Base-by-base conservation (phyloP, 1,140 invertebrate species). In the Ceratina japonica region DNA sequence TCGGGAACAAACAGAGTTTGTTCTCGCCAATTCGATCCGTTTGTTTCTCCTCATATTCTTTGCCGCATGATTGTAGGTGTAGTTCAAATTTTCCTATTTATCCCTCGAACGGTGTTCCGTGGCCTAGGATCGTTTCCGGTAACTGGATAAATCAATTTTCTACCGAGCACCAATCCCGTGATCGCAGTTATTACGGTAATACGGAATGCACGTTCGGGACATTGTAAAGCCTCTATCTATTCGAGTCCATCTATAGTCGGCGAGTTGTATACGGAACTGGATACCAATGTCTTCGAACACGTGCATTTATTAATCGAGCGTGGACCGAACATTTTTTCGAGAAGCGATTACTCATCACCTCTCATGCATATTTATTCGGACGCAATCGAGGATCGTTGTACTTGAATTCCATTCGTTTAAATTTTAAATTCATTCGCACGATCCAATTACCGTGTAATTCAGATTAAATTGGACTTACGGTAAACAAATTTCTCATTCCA, bases 121-220 rank as follows among this genome's bases (percentile, higher is more conserved):
- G 58, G 49, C 2, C 20, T 5, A 10, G 49, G 71, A 79, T 66
- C 70, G n/a, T 80, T 75, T 75, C 31, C 64, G 24, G 12, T 3
- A 54, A 18, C 15, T 69, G 77, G 77, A 79, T 73, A 79, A 79
- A 79, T 74, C 77, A 75, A 73, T 73, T 37, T 71, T 18, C 31
- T 16, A 18, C 20, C 62, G 37, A 64, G 7, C 64, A 49, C 20
- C 56, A 37, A 68, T 37, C 20, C 65, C 27, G 54, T 78, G 75
- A 72, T 78, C 75, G 75, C 49, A 16, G 59, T 31, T 72, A 63
- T 78, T 72, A 78, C 75, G 20, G 49, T 78, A 72, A 78, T 72
- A 56, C 68, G 27, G 64, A 76, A 76, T 76, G 22, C 56, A 58
- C 68, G 31, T 72, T 77, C 68, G 68, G 37, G 18, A 78, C 75